Evolutionary conservation across 2,888 invertebrate species (phyloP).

Genomic region (Ophion ventricosus): DNA sequence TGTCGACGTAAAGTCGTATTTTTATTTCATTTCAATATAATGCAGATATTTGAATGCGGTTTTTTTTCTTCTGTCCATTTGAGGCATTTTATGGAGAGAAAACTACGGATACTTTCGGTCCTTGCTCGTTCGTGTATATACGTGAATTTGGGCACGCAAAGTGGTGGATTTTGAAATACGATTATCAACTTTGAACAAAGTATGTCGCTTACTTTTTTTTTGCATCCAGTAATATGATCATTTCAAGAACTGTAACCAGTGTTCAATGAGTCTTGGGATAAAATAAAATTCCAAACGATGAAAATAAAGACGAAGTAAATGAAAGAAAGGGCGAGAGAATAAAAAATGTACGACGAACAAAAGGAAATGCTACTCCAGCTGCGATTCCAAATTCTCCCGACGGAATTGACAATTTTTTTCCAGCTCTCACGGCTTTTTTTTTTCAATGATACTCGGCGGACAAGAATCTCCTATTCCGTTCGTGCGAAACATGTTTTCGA

Average conservation of each 20-base stretch:
- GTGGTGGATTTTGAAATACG: too few species aligned
- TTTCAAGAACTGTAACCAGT: too few species aligned
- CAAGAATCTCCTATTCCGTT: constrained; percentile 27
- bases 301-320: not conserved
- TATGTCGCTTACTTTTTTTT: too few species aligned
- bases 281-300: not conserved
- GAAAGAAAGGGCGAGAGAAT: constrained; percentile 13
- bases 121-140: too few species aligned
- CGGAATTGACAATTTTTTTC: constrained; percentile 45
- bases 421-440: constrained; percentile 48
- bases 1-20: not conserved
- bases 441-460: constrained; percentile 44
- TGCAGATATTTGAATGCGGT: not conserved
- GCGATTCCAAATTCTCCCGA: constrained; percentile 34
- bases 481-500: constrained; percentile 40
- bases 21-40: constrained; percentile 2
- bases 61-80: too few species aligned
- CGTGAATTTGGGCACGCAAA: too few species aligned
- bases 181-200: too few species aligned
- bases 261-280: too few species aligned
- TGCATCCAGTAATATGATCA: too few species aligned
- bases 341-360: not conserved
- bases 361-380: constrained; percentile 30
- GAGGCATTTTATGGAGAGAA: too few species aligned
- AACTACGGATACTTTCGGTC: too few species aligned